Percentiles rank a stretch among this genome's conserved stretches.
These are phyloP conservation scores for Nebria ingens DNA, from an alignment of 1,140 invertebrate genomes.

Conservation along the genomic window DNA sequence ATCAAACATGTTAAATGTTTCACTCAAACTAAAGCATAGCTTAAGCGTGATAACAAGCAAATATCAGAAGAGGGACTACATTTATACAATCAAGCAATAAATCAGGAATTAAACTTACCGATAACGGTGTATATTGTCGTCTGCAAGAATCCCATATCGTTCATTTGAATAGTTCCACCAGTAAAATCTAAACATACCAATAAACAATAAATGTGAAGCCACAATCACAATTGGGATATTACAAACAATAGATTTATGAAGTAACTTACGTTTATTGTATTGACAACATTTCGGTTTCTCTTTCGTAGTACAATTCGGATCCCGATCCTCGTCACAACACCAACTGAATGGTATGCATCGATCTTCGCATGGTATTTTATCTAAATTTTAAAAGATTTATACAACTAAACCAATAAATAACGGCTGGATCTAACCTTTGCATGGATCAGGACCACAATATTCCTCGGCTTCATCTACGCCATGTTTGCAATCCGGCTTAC, in stretches of 20 bases:
- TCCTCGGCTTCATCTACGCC: constrained; percentile 39
- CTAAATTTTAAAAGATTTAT: constrained; percentile 14
- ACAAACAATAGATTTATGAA: not conserved
- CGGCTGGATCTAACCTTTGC: constrained; percentile 32
- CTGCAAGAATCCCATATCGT: constrained; percentile 35
- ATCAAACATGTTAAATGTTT: too few relatives aligned
- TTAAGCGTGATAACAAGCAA: too few relatives aligned
- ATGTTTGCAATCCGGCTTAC: constrained; percentile 49
- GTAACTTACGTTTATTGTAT: too few relatives aligned
- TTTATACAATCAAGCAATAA: too few relatives aligned
- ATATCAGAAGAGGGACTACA: too few relatives aligned
- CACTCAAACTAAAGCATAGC: too few relatives aligned
- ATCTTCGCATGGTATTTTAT: constrained; percentile 37
- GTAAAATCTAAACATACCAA: too few relatives aligned
- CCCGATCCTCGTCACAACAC: constrained; percentile 39
- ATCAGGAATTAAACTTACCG: too few relatives aligned
- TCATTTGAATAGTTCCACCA: too few relatives aligned
- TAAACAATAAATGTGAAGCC: too few relatives aligned
- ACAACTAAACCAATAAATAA: not conserved
- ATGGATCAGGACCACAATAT: constrained; percentile 40
- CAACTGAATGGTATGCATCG: constrained; percentile 40
- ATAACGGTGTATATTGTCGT: constrained; percentile 38
- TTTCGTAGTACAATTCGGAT: constrained; percentile 36
- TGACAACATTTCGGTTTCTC: constrained; percentile 30
- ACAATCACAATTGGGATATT: too few relatives aligned